These are phyloP conservation scores for Andrena trimmerana DNA, from an alignment of 2,888 invertebrate species.

Conservation along the genomic window DNA sequence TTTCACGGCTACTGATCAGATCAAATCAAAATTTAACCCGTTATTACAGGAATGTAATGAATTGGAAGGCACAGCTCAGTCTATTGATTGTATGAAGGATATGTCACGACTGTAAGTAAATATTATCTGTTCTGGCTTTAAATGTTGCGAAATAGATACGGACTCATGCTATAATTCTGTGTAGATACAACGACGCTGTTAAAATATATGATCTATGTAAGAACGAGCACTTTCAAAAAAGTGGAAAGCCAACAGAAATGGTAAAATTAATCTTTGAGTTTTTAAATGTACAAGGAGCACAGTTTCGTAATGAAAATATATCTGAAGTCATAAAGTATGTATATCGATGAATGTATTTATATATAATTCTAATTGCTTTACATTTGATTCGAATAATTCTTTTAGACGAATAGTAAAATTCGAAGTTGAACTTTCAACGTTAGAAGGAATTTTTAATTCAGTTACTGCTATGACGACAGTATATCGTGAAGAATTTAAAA, in stretches of 20 bases:
- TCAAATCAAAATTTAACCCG: conserved; percentile 79
- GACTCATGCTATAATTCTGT: conserved; percentile 16
- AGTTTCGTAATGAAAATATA: conserved; percentile 83
- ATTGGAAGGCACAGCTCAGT: conserved; percentile 52
- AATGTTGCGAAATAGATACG: background rate
- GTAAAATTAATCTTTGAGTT: conserved; percentile 87
- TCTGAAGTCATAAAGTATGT: conserved; percentile 57
- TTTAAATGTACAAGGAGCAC: conserved; percentile 86
- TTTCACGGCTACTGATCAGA: conserved; percentile 85
- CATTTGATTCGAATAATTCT: conserved; percentile 27
- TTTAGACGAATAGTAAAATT: conserved; percentile 67
- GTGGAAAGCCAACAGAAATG: conserved; percentile 86
- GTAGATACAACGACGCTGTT: conserved; percentile 85
- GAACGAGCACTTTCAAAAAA: conserved; percentile 83
- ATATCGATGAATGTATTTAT: background rate
- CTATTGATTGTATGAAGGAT: conserved; percentile 54
- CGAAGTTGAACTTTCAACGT: conserved; percentile 65
- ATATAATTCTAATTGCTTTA: conserved; percentile 4
- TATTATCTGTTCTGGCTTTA: conserved; percentile 38
- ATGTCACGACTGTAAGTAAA: conserved; percentile 69
- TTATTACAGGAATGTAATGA: conserved; percentile 54
- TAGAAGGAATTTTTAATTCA: conserved; percentile 71
- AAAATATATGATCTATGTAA: conserved; percentile 85
- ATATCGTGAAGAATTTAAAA: conserved; percentile 57
- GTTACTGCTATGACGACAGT: conserved; percentile 58